Evolutionary conservation across 2,113 vertebrate species (phyloP).

Genomic region (Herpetotheres cachinnans): DNA sequence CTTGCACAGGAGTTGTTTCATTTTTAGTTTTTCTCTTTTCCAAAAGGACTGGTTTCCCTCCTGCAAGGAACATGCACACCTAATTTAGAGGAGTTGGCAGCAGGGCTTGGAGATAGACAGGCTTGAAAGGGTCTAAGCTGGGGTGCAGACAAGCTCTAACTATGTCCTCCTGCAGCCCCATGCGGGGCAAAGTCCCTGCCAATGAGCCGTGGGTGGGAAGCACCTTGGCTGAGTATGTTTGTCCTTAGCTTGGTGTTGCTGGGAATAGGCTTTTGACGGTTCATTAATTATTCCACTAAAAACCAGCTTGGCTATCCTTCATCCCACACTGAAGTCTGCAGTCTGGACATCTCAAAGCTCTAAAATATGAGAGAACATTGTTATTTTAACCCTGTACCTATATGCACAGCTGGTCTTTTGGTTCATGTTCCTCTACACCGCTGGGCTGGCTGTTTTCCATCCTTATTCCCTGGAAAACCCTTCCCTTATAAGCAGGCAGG

Average conservation of each 20-base stretch:
- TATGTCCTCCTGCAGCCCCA: rapidly evolving
- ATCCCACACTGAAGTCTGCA: not conserved
- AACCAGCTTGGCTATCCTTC: not conserved
- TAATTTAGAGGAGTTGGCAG: not conserved
- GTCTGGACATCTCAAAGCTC: not conserved
- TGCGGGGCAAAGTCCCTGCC: not conserved
- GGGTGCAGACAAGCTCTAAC: not conserved
- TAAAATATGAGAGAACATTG: not conserved
- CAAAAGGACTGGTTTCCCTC: rapidly evolving
- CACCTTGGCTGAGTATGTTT: not conserved
- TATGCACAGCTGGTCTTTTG: not conserved
- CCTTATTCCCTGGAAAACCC: not conserved
- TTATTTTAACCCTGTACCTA: not conserved
- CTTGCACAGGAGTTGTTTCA: rapidly evolving
- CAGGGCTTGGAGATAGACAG: not conserved
- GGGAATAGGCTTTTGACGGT: not conserved
- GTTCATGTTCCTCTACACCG: not conserved
- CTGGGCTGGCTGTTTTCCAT: not conserved
- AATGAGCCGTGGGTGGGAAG: rapidly evolving
- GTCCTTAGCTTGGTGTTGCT: not conserved
- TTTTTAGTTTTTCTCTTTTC: not conserved
- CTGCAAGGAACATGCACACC: rapidly evolving
- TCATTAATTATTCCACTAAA: not conserved
- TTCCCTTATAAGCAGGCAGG: not conserved
- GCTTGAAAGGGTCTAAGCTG: not conserved